A percentile compares a stretch with the other conserved stretches of the same genome.
These are phyloP conservation scores for Parnassius apollo DNA, from an alignment of 2,888 invertebrate species.

Conservation along the genomic window DNA sequence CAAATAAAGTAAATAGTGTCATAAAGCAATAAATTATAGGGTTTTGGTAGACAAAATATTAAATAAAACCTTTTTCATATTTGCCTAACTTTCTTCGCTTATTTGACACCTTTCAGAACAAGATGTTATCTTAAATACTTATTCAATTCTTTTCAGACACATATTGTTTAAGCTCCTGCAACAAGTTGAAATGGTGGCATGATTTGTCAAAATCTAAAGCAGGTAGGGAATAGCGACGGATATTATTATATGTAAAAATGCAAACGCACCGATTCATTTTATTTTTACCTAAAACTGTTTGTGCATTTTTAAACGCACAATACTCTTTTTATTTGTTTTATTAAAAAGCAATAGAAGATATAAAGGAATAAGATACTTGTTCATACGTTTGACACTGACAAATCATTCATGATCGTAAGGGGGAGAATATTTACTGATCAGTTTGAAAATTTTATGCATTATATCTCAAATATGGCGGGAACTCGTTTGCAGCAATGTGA, in stretches of 20 bases:
- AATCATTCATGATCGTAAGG: too few species aligned
- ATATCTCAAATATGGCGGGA: too few species aligned
- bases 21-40: not conserved
- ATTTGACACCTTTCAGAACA: conserved; percentile 17
- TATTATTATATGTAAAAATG: conserved; percentile 1
- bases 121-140: conserved; percentile 20
- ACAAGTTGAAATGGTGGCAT: conserved; percentile 7
- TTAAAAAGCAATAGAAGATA: too few species aligned
- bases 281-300: not conserved
- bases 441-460: too few species aligned
- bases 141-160: conserved; percentile 11
- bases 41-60: not conserved
- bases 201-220: conserved; percentile 21
- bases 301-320: too few species aligned
- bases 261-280: conserved; percentile 5
- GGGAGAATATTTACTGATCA: too few species aligned
- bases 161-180: conserved; percentile 13
- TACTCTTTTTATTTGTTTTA: too few species aligned
- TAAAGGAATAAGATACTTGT: too few species aligned
- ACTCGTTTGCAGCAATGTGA: too few species aligned
- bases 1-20: too few species aligned
- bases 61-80: conserved; percentile 1
- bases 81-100: conserved; percentile 15
- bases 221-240: conserved; percentile 11
- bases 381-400: too few species aligned